Conservation (phyloP, 2,888 invertebrate genomes). For the Meghimatium bilineatum region DNA sequence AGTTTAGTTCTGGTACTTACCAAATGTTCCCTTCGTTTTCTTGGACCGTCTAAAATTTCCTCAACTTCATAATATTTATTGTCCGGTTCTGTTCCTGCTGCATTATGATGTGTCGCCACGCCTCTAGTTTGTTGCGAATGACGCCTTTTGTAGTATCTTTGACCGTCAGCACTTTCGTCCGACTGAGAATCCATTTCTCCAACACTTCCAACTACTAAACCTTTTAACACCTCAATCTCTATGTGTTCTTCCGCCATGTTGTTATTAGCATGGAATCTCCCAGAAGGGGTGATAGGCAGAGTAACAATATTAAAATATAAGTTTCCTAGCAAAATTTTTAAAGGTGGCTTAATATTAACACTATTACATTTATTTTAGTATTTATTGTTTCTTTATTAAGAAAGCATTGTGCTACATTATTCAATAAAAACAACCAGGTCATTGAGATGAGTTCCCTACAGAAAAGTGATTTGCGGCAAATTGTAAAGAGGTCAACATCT, state of each 20-base stretch:
- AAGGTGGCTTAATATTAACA: not conserved
- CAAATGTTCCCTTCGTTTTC: constrained; percentile 43
- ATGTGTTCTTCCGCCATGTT: constrained; percentile 44
- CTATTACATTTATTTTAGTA: not conserved
- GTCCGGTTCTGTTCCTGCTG: constrained; percentile 27
- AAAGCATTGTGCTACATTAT: too few species aligned
- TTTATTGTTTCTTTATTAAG: not conserved
- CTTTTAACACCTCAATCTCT: constrained; percentile 39
- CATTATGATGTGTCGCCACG: not conserved
- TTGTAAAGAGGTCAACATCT: not conserved
- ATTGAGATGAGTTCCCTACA: not conserved
- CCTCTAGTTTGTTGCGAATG: constrained; percentile 1
- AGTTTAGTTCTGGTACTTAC: constrained; percentile 27
- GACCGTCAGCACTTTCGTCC: constrained; percentile 3
- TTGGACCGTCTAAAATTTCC: constrained; percentile 40
- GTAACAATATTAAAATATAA: not conserved
- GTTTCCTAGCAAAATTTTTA: not conserved
- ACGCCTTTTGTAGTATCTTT: not conserved
- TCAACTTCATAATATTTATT: constrained; percentile 47
- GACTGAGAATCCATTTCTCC: not conserved
- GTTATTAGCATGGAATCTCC: constrained; percentile 42
- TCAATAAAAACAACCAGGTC: too few species aligned
- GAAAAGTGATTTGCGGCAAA: not conserved
- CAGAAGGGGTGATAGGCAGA: constrained; percentile 10
- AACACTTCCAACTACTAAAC: constrained; percentile 43